These are phyloP conservation scores for Chaetoderma sp. DNA, from an alignment of 2,888 invertebrate species.

Conservation along the genomic window DNA sequence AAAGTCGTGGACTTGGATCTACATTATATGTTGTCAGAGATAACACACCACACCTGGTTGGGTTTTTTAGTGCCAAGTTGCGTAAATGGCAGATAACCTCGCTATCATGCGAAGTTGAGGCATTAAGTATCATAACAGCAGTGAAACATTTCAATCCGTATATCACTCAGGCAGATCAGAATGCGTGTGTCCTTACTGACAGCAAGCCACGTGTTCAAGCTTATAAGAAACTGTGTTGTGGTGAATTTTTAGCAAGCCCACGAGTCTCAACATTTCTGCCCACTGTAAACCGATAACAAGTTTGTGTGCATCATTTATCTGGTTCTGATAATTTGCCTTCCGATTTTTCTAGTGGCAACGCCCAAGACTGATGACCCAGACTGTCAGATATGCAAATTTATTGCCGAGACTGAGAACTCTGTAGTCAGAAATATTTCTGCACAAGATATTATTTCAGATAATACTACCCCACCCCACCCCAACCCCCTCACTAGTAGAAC, in stretches of 20 bases:
- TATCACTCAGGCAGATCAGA: slow-evolving; percentile 35
- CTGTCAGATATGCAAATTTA: slow-evolving; percentile 28
- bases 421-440: slow-evolving; percentile 27
- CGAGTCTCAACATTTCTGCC: slow-evolving; percentile 37
- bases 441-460: slow-evolving; percentile 22
- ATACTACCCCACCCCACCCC: slow-evolving; percentile 27
- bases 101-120: slow-evolving; percentile 46
- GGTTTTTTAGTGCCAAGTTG: slow-evolving; percentile 20
- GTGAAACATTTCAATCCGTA: slow-evolving; percentile 43
- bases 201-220: slow-evolving; percentile 43
- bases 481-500: slow-evolving; percentile 25
- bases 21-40: slow-evolving; percentile 13
- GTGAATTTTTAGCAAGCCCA: slow-evolving; percentile 39
- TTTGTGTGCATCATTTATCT: slow-evolving; percentile 16
- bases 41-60: slow-evolving; percentile 8
- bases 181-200: slow-evolving; percentile 38
- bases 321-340: slow-evolving; percentile 33
- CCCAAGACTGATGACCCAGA: slow-evolving; percentile 22
- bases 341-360: slow-evolving; percentile 36
- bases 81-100: slow-evolving; percentile 33
- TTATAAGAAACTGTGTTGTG: slow-evolving; percentile 35
- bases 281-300: slow-evolving; percentile 26
- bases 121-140: slow-evolving; percentile 35
- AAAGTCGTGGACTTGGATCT: slow-evolving; percentile 9
- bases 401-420: slow-evolving; percentile 27